These are phyloP conservation scores for Phrynosoma blainvillii DNA, from an alignment of 2,113 vertebrate species.

Conservation along the genomic window DNA sequence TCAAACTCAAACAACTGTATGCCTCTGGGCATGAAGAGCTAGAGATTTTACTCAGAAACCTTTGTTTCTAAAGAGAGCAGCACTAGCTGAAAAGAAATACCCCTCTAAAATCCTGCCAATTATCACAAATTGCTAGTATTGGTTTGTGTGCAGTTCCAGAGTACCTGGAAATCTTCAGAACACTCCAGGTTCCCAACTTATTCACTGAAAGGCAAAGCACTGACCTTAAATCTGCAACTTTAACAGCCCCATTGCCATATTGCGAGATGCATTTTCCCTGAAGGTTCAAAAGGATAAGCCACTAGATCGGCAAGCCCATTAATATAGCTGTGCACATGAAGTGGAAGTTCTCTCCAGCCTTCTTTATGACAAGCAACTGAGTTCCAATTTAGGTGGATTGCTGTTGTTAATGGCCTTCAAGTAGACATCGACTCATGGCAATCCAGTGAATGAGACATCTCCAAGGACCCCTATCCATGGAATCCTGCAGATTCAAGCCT, in stretches of 20 bases:
- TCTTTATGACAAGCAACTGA: background rate
- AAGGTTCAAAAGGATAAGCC: background rate
- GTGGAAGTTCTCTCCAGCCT: background rate
- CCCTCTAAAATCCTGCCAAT: background rate
- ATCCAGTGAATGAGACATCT: no score
- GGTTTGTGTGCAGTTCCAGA: no score
- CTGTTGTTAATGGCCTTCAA: no score
- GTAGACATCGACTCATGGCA: no score
- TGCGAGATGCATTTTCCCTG: background rate
- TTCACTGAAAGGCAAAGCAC: background rate
- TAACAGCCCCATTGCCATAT: background rate
- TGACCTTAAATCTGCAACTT: background rate
- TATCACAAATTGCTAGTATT: background rate
- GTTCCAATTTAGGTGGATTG: background rate
- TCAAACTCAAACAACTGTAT: slow-evolving; percentile 18
- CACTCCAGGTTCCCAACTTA: background rate
- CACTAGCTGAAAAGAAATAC: background rate
- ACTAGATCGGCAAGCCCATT: background rate
- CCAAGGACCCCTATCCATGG: no score
- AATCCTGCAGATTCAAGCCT: no score
- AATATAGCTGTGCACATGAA: background rate
- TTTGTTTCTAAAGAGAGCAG: background rate
- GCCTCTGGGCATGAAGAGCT: background rate
- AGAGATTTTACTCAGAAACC: background rate
- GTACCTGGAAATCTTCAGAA: background rate